Evolutionary conservation across 2,888 invertebrate species (phyloP).

Genomic region (Drosophila anomalipes): DNA sequence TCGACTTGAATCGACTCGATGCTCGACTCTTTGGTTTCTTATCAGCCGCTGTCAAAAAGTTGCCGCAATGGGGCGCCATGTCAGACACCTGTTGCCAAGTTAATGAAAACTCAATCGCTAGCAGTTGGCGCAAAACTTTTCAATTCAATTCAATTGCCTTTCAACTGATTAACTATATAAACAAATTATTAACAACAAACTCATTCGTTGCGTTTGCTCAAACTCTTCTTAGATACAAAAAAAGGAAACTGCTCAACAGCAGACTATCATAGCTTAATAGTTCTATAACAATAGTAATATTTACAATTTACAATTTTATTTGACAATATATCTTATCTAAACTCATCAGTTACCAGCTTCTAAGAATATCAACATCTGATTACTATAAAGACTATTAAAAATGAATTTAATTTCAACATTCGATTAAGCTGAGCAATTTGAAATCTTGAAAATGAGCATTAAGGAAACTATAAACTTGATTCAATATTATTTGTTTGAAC

Average conservation of each 20-base stretch:
- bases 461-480: no score
- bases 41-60: constrained; percentile 70
- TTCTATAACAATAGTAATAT: neutral
- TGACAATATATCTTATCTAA: neutral
- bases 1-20: constrained; percentile 11
- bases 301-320: neutral
- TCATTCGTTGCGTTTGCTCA: neutral
- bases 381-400: neutral
- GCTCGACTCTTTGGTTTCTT: constrained; percentile 59
- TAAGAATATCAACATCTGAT: neutral
- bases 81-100: constrained; percentile 69
- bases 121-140: constrained; percentile 31
- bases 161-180: constrained; percentile 5
- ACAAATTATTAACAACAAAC: constrained; percentile 5
- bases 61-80: constrained; percentile 38
- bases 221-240: no score
- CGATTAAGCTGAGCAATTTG: no score
- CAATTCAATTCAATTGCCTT: constrained; percentile 20
- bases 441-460: no score
- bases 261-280: neutral
- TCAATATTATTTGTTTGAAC: no score
- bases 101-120: constrained; percentile 52
- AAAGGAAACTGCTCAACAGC: no score
- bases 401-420: neutral
- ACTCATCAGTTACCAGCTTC: neutral